These are phyloP conservation scores for Aphelenchoides besseyi DNA, from an alignment of 1,140 invertebrate genomes.

Conservation along the genomic window DNA sequence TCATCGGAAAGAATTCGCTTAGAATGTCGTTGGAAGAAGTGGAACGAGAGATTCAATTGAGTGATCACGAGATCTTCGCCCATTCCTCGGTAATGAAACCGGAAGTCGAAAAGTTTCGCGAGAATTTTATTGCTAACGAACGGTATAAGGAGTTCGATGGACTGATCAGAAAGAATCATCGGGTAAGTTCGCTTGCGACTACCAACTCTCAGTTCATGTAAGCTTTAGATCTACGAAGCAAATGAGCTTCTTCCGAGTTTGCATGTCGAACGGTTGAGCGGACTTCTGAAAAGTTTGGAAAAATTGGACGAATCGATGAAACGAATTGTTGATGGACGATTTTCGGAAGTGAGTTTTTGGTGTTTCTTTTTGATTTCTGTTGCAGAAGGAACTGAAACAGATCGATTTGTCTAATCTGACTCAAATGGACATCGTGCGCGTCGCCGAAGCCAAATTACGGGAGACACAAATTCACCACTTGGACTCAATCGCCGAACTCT, in stretches of 20 bases:
- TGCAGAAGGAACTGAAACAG: conserved; percentile 1
- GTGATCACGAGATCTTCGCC: conserved; percentile 14
- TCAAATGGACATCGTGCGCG: conserved; percentile 10
- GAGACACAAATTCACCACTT: neutral
- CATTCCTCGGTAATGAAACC: conserved; percentile 22
- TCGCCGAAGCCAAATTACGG: conserved; percentile 15
- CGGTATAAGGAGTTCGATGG: conserved; percentile 29
- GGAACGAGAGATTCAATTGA: conserved; percentile 11
- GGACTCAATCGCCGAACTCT: conserved; percentile 8
- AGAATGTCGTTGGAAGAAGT: conserved; percentile 26
- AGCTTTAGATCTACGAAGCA: conserved; percentile 30
- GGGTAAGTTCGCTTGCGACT: conserved; percentile 16
- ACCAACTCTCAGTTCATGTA: neutral
- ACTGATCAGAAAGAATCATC: conserved; percentile 23
- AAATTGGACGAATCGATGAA: conserved; percentile 17
- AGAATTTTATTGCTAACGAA: conserved; percentile 29
- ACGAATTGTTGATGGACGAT: neutral
- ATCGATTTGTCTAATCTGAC: conserved; percentile 5
- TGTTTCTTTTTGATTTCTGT: neutral
- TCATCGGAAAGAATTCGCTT: no score
- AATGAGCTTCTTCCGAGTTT: conserved; percentile 16
- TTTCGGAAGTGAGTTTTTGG: conserved; percentile 12
- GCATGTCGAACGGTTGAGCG: neutral
- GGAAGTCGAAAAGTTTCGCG: conserved; percentile 30
- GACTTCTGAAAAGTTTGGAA: conserved; percentile 1